Base-by-base conservation (phyloP, 2,888 invertebrate species). In the Euzetes globulus region DNA sequence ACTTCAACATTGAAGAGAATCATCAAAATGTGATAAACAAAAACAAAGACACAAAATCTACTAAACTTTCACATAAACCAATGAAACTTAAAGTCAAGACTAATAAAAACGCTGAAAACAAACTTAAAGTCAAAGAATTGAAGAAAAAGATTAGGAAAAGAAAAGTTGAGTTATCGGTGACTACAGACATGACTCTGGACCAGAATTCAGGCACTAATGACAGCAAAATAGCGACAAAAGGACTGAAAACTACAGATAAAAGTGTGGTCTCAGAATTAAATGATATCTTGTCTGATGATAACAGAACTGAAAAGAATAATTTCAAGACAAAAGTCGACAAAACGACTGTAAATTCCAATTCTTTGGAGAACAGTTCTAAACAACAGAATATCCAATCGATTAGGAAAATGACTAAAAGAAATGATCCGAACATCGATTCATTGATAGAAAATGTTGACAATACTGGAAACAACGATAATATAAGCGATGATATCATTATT, bases 1-100 rank as follows among this genome's bases (percentile, higher is more conserved):
- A 68, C 33, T 68, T 68, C 22, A 37, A 68, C n/a, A 11, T 68
- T 45, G 68, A 68, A 25, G 68, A 68, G n/a, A 45, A 68, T 13
- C 37, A n/a, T 45, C 11, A 25, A 25, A 41, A 22, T 68, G 68
- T 22, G 4, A 19, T 37, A 11, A 37, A 25, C 29, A 63, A 63
- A 33, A 63, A 29, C 9, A 19, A 4, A 6, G 7, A 19, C 52
- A 19, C 15, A 19, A 7, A 52, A n/a, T 19, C 2, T 19, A 65
- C 33, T 13, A 65, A 65, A 41, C 19, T 9, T 19, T 65, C 37
- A 3, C n/a, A 19, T 9, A 60, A 17, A 15, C 9, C 11, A 22
- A 13, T 29, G 6, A 65, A 65, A 15, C 11, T 13, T 37, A 33
- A 65, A 37, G 15, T n/a, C 29, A 65, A 65, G 5, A 27, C 9